Conservation (phyloP, 1,140 invertebrate species). For the Zeugodacus cucurbitae region DNA sequence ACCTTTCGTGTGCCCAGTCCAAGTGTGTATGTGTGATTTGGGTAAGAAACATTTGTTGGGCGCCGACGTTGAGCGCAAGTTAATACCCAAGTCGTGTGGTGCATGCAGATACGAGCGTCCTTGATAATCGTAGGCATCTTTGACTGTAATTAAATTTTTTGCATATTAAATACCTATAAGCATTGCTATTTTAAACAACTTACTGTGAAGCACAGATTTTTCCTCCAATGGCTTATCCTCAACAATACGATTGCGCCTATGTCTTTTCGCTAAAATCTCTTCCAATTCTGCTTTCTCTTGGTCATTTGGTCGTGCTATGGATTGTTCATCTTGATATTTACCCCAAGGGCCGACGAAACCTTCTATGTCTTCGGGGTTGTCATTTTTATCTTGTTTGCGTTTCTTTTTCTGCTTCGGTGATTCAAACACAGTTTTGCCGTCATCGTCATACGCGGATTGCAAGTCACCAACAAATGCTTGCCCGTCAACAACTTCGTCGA, state of each 20-base stretch:
- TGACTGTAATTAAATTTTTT: constrained; percentile 74
- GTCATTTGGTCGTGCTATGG: constrained; percentile 87
- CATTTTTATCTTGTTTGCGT: constrained; percentile 91
- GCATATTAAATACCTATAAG: not conserved
- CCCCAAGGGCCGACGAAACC: constrained; percentile 98
- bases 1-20: constrained; percentile 98
- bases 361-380: constrained; percentile 90
- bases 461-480: constrained; percentile 77
- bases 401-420: constrained; percentile 81
- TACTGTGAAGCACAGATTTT: constrained; percentile 94
- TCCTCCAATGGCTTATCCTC: constrained; percentile 96
- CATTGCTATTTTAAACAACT: constrained; percentile 54
- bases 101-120: constrained; percentile 94
- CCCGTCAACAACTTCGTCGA: constrained; percentile 74
- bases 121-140: constrained; percentile 96
- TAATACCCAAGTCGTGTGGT: constrained; percentile 96
- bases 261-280: constrained; percentile 93
- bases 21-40: constrained; percentile 96
- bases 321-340: constrained; percentile 90
- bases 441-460: constrained; percentile 72
- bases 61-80: constrained; percentile 89
- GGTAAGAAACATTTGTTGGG: constrained; percentile 98
- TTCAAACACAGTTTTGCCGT: constrained; percentile 91
- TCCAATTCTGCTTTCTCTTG: constrained; percentile 93
- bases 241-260: constrained; percentile 79